These are phyloP conservation scores for Sitophilus oryzae DNA, from an alignment of 1,140 invertebrate genomes.

Conservation along the genomic window DNA sequence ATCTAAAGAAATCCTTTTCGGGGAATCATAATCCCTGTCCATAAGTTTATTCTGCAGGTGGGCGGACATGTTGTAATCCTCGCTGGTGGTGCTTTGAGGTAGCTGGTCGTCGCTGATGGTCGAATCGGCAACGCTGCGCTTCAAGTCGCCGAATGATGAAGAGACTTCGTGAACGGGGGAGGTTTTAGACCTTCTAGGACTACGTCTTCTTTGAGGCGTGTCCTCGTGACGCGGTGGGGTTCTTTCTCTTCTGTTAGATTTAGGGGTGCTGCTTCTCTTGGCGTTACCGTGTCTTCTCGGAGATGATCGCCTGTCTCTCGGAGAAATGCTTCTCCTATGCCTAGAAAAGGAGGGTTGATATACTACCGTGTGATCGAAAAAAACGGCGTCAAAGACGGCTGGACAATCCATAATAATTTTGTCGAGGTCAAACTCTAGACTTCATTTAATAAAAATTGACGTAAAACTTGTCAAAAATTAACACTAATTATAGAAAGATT, in stretches of 20 bases:
- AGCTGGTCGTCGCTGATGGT: slow-evolving; percentile 49
- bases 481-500: no score
- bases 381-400: no score
- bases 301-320: not conserved
- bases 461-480: no score
- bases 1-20: slow-evolving; percentile 37
- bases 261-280: slow-evolving; percentile 1
- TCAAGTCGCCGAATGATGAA: slow-evolving; percentile 39
- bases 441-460: no score
- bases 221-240: not conserved
- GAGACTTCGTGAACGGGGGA: not conserved
- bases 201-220: not conserved
- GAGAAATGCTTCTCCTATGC: not conserved
- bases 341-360: no score
- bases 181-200: slow-evolving; percentile 2
- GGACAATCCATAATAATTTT: no score
- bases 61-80: slow-evolving; percentile 11
- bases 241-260: not conserved
- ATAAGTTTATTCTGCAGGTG: not conserved
- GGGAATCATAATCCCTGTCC: slow-evolving; percentile 17
- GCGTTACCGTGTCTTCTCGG: slow-evolving; percentile 12
- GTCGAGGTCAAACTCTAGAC: no score
- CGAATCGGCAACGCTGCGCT: slow-evolving; percentile 47
- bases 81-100: slow-evolving; percentile 19
- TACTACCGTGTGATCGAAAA: no score